A percentile compares a stretch with the other conserved stretches of the same genome.
phyloP scores from a whole-genome alignment of 2,888 invertebrate genomes.

The Pecten maximus region DNA sequence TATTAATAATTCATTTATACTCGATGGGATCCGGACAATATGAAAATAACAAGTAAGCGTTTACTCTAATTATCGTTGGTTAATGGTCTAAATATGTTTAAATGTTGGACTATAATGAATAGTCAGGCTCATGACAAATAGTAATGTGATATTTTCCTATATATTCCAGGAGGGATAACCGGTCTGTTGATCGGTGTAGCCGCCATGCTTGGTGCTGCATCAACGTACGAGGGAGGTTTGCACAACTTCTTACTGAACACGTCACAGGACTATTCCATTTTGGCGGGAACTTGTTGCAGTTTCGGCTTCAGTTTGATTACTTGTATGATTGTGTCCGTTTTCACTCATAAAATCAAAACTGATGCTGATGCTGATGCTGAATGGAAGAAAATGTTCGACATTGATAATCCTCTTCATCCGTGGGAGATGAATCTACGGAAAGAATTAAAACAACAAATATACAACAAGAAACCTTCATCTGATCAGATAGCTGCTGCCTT shows the following conservation, averaged over 20 bases:
- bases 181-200: conserved; percentile 68
- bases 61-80: not conserved
- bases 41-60: too few species aligned
- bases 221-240: conserved; percentile 70
- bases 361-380: conserved; percentile 61
- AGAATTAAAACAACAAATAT: conserved; percentile 65
- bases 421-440: conserved; percentile 70
- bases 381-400: conserved; percentile 71
- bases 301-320: conserved; percentile 69
- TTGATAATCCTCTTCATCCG: conserved; percentile 74
- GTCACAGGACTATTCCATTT: conserved; percentile 68
- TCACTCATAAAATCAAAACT: conserved; percentile 66
- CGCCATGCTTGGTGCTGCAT: conserved; percentile 65
- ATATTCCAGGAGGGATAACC: conserved; percentile 66
- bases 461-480: conserved; percentile 62
- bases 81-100: too few species aligned
- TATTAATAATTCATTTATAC: not conserved
- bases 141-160: not conserved
- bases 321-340: conserved; percentile 72
- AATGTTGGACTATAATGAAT: too few species aligned
- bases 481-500: conserved; percentile 68
- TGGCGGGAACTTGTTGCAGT: conserved; percentile 71
- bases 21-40: not conserved
- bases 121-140: not conserved
- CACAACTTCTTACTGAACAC: conserved; percentile 69